A percentile compares a stretch with the other conserved stretches of the same genome.
phyloP scores from a whole-genome alignment of 1,140 invertebrate genomes.

The Drosophila santomea region DNA sequence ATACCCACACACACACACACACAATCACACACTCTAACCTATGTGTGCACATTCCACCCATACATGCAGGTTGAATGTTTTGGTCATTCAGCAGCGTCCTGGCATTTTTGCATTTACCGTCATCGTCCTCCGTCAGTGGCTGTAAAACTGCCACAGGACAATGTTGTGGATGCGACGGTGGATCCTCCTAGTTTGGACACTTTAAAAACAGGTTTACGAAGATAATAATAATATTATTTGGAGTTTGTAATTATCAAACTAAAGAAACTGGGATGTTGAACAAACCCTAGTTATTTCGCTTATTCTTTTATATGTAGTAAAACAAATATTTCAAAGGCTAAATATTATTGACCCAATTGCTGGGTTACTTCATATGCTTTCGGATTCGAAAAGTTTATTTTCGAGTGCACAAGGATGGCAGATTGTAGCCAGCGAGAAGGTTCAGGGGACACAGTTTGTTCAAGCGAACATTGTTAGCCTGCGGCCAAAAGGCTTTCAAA shows the following conservation, averaged over 20 bases:
- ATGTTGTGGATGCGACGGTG: constrained; percentile 44
- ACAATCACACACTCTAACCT: background rate
- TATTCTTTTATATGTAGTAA: too few species aligned
- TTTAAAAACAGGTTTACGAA: background rate
- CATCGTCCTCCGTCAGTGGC: constrained; percentile 46
- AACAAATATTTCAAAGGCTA: too few species aligned
- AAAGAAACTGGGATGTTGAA: too few species aligned
- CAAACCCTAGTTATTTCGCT: too few species aligned
- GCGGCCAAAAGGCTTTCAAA: constrained; percentile 60
- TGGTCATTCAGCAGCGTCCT: constrained; percentile 28
- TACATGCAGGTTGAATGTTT: constrained; percentile 19
- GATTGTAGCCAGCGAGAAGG: constrained; percentile 23
- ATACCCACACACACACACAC: background rate
- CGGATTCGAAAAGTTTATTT: background rate
- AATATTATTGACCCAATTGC: too few species aligned
- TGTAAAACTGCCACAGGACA: constrained; percentile 49
- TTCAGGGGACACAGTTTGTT: constrained; percentile 40
- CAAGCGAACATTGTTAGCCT: constrained; percentile 58
- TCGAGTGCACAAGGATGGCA: constrained; percentile 7
- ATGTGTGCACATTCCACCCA: constrained; percentile 21
- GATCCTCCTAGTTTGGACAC: background rate
- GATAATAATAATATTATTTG: background rate
- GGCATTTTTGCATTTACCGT: constrained; percentile 57
- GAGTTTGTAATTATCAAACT: too few species aligned
- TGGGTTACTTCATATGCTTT: too few species aligned